Percentiles rank a stretch among this genome's conserved stretches.
phyloP scores from a whole-genome alignment of 2,113 vertebrate species.

The Marmota flaviventris region DNA sequence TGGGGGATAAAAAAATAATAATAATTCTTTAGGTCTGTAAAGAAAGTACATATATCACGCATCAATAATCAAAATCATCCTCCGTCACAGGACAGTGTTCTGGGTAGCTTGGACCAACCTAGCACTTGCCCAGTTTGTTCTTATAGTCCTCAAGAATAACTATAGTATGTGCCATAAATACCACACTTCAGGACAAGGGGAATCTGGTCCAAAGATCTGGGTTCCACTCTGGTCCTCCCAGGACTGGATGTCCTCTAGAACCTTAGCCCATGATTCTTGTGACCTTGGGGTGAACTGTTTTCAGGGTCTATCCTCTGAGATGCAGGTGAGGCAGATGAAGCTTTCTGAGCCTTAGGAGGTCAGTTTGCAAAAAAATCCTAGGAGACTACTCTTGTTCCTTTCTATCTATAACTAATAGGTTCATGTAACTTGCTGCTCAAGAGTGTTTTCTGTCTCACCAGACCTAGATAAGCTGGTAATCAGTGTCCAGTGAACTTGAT shows the following conservation, averaged over 20 bases:
- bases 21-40: not conserved
- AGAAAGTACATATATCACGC: not conserved
- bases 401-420: not conserved
- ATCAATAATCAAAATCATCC: not conserved
- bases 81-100: not conserved
- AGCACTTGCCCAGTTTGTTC: not conserved
- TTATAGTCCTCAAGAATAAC: not conserved
- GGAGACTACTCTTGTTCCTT: not conserved
- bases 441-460: not conserved
- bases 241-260: not conserved
- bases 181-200: not conserved
- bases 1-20: not conserved
- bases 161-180: not conserved
- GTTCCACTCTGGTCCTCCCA: not conserved
- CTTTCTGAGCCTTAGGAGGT: not conserved
- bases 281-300: not conserved
- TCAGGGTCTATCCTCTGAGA: not conserved
- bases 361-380: not conserved
- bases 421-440: not conserved
- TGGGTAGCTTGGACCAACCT: not conserved
- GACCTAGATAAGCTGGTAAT: not conserved
- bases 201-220: accelerated
- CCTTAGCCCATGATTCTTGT: not conserved
- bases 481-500: not conserved
- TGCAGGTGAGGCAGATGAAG: not conserved